A percentile compares a stretch with the other conserved stretches of the same genome.
phyloP scores from a whole-genome alignment of 23 tunicate genomes.

The Ciona savignyi region DNA sequence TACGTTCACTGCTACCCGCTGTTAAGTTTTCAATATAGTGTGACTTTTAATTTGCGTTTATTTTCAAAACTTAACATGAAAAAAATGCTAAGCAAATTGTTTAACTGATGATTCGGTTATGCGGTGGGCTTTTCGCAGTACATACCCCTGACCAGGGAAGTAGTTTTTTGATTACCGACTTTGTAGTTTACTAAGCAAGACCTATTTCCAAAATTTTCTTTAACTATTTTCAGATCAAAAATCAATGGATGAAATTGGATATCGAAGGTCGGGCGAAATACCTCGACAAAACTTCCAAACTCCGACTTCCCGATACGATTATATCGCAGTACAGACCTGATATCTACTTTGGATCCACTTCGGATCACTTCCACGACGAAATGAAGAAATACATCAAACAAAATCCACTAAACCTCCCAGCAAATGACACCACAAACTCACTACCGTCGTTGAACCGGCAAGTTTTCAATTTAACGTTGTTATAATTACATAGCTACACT shows the following conservation, averaged over 20 bases:
- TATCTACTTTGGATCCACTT: constrained; percentile 55
- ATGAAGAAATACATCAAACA: constrained; percentile 29
- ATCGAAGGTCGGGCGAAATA: constrained; percentile 6
- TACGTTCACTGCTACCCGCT: too few species aligned
- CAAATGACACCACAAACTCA: constrained; percentile 1
- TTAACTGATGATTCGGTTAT: too few species aligned
- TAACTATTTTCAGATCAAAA: neutral
- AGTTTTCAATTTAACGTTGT: too few species aligned
- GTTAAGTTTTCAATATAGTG: too few species aligned
- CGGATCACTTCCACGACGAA: constrained; percentile 46
- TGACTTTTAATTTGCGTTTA: too few species aligned
- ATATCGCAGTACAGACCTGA: constrained; percentile 59
- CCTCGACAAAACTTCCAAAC: constrained; percentile 8
- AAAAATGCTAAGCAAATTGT: too few species aligned
- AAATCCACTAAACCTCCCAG: constrained; percentile 30
- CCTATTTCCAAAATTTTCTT: neutral
- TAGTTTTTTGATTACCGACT: neutral
- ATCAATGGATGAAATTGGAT: constrained; percentile 24
- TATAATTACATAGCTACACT: too few species aligned
- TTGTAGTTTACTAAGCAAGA: neutral
- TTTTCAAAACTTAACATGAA: too few species aligned
- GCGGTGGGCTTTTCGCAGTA: too few species aligned
- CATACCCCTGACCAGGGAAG: too few species aligned
- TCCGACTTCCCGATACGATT: constrained; percentile 43
- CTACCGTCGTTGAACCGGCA: constrained; percentile 27